These are phyloP conservation scores for Eclectus roratus DNA, from an alignment of 2,113 vertebrate genomes.

Conservation along the genomic window DNA sequence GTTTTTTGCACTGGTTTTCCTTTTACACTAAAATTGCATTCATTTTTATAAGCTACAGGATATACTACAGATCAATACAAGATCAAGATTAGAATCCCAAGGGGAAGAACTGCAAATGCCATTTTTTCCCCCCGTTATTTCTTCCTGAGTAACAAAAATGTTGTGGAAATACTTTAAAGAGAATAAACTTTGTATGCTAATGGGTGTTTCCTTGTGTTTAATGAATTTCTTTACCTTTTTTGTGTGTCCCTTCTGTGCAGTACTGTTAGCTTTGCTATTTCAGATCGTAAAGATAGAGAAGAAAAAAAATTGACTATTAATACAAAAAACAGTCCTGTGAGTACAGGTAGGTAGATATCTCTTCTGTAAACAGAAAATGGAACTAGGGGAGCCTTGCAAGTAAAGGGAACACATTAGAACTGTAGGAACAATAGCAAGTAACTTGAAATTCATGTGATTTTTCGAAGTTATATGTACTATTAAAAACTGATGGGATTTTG, in stretches of 20 bases:
- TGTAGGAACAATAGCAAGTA: neutral
- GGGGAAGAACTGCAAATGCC: neutral
- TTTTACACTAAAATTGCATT: neutral
- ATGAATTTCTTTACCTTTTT: neutral
- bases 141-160: neutral
- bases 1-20: neutral
- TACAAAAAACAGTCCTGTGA: neutral
- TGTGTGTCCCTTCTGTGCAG: neutral
- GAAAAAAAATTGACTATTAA: neutral
- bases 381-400: neutral
- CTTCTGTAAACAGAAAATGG: neutral
- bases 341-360: neutral
- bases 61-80: neutral
- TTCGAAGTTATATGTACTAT: neutral
- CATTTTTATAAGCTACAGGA: neutral
- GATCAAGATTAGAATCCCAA: neutral
- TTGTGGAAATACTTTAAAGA: neutral
- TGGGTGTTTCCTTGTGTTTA: neutral
- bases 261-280: neutral
- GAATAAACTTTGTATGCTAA: neutral
- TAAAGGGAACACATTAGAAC: neutral
- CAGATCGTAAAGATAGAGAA: neutral
- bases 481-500: conserved; percentile 36
- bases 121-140: neutral
- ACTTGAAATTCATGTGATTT: neutral